Base-by-base conservation (phyloP, 2,888 invertebrate genomes). In the Andrena haemorrhoa region DNA sequence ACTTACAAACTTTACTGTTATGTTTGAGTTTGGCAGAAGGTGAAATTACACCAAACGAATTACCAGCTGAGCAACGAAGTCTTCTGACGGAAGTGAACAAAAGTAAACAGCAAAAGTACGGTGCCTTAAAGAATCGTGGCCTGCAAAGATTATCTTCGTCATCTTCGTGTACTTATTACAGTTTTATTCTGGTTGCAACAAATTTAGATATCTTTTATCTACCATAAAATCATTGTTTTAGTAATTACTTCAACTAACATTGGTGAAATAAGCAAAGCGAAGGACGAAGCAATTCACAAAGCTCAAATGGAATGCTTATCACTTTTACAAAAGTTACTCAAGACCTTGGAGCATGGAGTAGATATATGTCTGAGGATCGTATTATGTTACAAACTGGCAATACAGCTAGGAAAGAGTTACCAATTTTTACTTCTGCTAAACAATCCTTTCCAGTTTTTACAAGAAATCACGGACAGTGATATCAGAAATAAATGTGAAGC, bases 11-110 rank as follows among this genome's bases (percentile, higher is more conserved):
- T 56, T 90, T 96, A 63, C 94, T 96, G 91, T 94, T 96, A 1
- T 96, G 96, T 84, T 94, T 96, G 85, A 95, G 95, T 89, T 91
- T 97, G 71, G 96, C 96, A 0, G 96, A 97, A 91, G 96, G 96
- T 2, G 94, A 95, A 4, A 94, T 95, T 51, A 94, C 95, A 53
- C 96, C 96, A 0, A 95, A 95, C 88, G 95, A 96, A 78, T 92
- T 97, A 86, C 96, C 96, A 1, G 94, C 95, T 64, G 96, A 97
- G 89, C 95, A 97, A 90, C 95, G 96, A 69, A 94, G 95, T 74
- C 94, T 97, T 61, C 87, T 96, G 8, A 85, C 89, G 16, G 91
- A 91, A 49, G 66, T 73, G n/a, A 83, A 79, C 26, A 88, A 87
- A 60, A 82, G 23, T 6, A 89, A 88, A 70, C 86, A 81, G n/a